These are phyloP conservation scores for Vimba vimba DNA, from an alignment of 2,113 vertebrate genomes.

Conservation along the genomic window DNA sequence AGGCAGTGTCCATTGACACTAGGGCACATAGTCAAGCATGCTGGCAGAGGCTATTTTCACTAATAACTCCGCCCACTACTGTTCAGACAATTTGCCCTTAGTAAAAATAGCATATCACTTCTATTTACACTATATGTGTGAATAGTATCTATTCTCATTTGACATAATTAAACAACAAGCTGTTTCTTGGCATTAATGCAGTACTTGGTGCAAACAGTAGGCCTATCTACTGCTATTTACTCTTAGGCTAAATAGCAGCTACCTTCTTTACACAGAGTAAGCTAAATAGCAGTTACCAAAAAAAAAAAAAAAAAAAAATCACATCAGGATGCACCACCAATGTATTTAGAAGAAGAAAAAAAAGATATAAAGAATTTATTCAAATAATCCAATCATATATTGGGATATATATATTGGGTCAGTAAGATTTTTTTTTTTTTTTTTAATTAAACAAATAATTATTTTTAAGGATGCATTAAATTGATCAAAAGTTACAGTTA, in stretches of 20 bases:
- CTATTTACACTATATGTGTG: background rate
- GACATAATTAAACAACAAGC: too few relatives aligned
- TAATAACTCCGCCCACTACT: background rate
- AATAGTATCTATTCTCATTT: too few relatives aligned
- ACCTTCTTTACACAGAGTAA: background rate
- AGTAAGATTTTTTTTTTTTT: too few relatives aligned
- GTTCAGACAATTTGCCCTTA: background rate
- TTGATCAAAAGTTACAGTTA: background rate
- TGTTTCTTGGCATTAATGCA: too few relatives aligned
- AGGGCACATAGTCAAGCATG: background rate
- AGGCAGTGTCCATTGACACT: background rate
- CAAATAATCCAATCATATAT: background rate
- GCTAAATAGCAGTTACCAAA: background rate
- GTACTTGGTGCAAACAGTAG: background rate
- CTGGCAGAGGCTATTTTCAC: background rate
- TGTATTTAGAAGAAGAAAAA: background rate
- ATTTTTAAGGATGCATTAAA: too few relatives aligned
- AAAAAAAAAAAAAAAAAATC: background rate
- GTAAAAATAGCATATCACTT: constrained; percentile 19
- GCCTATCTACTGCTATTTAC: background rate
- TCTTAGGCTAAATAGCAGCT: background rate
- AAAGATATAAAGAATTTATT: background rate
- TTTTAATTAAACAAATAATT: too few relatives aligned
- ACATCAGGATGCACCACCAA: background rate
- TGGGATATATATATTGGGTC: too few relatives aligned